phyloP scores from a whole-genome alignment of 2,113 vertebrate genomes.

The Campylomormyrus numenius region DNA sequence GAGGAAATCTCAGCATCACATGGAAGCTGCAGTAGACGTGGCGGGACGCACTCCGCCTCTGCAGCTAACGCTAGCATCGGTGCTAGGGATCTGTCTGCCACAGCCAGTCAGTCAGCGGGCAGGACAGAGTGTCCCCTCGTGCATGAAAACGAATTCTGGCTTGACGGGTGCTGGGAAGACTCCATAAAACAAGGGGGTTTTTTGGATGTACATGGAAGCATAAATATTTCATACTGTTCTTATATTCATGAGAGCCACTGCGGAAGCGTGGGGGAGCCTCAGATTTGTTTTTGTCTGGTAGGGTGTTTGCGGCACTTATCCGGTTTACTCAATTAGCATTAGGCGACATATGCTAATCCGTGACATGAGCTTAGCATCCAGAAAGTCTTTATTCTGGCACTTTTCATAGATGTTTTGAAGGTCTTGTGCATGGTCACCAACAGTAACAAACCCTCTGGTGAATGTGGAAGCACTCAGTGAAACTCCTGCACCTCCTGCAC shows the following conservation, averaged over 20 bases:
- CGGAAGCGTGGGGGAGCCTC: not conserved
- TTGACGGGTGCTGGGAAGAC: not conserved
- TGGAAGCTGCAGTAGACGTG: not conserved
- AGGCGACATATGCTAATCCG: not conserved
- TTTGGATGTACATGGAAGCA: not conserved
- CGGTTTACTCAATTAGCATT: not conserved
- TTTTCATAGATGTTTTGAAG: too few relatives aligned
- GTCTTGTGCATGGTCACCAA: too few relatives aligned
- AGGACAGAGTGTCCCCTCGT: not conserved
- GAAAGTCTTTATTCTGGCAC: too few relatives aligned
- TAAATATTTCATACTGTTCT: not conserved
- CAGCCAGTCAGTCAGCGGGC: not conserved
- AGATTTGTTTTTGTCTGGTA: not conserved
- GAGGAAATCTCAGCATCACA: not conserved
- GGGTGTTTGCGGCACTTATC: not conserved
- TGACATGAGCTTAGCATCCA: slow-evolving; percentile 3
- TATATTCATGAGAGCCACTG: not conserved
- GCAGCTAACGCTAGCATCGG: not conserved
- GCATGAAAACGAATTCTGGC: not conserved
- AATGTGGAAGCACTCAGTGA: too few relatives aligned
- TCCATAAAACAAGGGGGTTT: not conserved
- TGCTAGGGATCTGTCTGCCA: too few relatives aligned
- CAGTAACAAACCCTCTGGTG: too few relatives aligned
- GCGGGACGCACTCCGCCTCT: not conserved
- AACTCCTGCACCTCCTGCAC: too few relatives aligned